Evolutionary conservation across 2,888 invertebrate species (phyloP), one percentile per base, ranked within the genome.

Genomic region (Danaus chrysippus): DNA sequence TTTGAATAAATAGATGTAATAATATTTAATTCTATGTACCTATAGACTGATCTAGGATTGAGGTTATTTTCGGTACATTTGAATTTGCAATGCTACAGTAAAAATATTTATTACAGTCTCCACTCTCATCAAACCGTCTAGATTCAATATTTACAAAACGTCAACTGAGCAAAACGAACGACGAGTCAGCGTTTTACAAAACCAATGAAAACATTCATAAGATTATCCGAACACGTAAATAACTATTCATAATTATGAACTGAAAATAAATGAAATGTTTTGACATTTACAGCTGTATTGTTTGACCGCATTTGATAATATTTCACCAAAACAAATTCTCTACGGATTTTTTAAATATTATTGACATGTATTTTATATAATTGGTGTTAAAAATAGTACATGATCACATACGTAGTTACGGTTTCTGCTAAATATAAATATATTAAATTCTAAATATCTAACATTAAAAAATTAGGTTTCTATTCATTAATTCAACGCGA

Each of bases 91-190:
- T 49, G 15, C 17, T 17, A 49, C 17, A 49, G 17, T 15, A 17
- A 17, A 49, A 49, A 17, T 49, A 49, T 49, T 15, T 17, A 17
- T 49, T 34, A 34, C 6, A 34, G 10, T 49, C n/a, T 46, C 46
- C 9, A 46, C 46, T 46, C 17, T 49, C 49, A 17, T 17, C 17
- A 17, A 49, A 17, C 49, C 66, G 68, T 69, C 54, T 64, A 66
- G 61, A 65, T 70, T 70, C 34, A 68, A 70, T 72, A 73, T 75
- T 74, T 73, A 76, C 74, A 73, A 76, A 73, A 73, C 69, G 76
- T 71, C 70, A 68, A 73, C 72, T 72, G 69, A 76, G 73, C 73
- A 53, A 65, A 44, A 61, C 15, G 61, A 73, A 72, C 70, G 76
- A 73, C 71, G 75, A 74, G 70, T 69, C 58, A 61, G 70, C 71